Conservation (phyloP, 2,888 invertebrate species). For the Callinectes sapidus region DNA sequence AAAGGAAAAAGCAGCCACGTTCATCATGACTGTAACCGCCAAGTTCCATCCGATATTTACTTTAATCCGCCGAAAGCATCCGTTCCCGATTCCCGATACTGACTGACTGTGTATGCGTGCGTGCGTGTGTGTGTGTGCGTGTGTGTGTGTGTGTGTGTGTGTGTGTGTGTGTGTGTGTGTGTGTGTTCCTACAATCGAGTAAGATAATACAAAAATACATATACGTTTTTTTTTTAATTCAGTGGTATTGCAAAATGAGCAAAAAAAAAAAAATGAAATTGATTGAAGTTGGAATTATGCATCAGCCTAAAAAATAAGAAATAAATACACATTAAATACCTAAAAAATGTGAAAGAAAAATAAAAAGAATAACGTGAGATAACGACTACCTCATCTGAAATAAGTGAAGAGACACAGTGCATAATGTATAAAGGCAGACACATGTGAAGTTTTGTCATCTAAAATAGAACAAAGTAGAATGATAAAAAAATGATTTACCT, state of each 20-base stretch:
- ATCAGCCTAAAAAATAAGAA: not conserved
- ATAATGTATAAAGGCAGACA: not conserved
- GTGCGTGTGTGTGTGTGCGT: slow-evolving; percentile 6
- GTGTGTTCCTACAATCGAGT: too few species aligned
- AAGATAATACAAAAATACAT: too few species aligned
- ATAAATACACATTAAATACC: not conserved
- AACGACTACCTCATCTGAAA: not conserved
- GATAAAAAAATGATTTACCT: not conserved
- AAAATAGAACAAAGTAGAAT: not conserved
- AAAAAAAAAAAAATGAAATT: too few species aligned
- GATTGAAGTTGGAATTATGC: too few species aligned
- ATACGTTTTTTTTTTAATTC: not conserved
- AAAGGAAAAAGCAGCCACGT: not conserved
- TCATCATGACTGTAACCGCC: not conserved
- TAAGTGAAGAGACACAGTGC: not conserved
- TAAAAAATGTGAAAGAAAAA: not conserved
- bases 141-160: slow-evolving; percentile 6
- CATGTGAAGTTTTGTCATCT: not conserved
- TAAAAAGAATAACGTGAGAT: not conserved
- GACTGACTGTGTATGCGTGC: not conserved
- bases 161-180: not conserved
- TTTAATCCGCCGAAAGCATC: not conserved
- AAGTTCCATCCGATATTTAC: not conserved
- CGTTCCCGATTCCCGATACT: not conserved
- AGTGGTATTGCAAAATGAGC: not conserved